Percentiles rank a stretch among this genome's conserved stretches.
phyloP scores from a whole-genome alignment of 2,888 invertebrate genomes.

The Troides helena region DNA sequence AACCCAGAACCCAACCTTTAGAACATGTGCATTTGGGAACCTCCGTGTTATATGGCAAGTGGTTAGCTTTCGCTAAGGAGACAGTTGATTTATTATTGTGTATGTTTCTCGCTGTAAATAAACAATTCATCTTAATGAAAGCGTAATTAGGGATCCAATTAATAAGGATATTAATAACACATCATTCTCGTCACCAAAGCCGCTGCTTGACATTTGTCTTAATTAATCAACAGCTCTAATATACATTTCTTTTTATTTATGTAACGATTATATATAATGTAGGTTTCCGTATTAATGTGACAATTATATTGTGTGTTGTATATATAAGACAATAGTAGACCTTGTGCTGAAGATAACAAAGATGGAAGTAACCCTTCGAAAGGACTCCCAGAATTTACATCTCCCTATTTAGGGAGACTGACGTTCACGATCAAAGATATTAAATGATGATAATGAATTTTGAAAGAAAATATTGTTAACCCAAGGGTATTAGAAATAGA shows the following conservation, averaged over 20 bases:
- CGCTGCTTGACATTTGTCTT: conserved; percentile 5
- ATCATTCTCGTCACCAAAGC: conserved; percentile 2
- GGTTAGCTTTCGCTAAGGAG: not conserved
- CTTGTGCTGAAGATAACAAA: too few relatives aligned
- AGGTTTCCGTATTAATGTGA: not conserved
- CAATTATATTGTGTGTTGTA: not conserved
- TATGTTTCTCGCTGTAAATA: not conserved
- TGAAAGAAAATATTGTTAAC: too few relatives aligned
- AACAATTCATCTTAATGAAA: conserved; percentile 1
- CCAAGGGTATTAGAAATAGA: not conserved
- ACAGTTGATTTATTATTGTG: not conserved
- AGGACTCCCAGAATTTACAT: too few relatives aligned
- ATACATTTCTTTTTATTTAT: not conserved
- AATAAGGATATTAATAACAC: conserved; percentile 7
- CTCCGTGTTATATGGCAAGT: too few relatives aligned
- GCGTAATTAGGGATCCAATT: conserved; percentile 2
- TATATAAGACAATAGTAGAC: too few relatives aligned
- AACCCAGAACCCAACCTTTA: too few relatives aligned
- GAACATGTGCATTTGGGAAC: too few relatives aligned
- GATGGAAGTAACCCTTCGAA: too few relatives aligned
- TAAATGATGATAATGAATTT: too few relatives aligned
- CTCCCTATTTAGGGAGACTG: too few relatives aligned
- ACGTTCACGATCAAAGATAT: too few relatives aligned
- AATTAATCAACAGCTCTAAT: conserved; percentile 9
- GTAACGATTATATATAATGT: not conserved